Base-by-base conservation (phyloP, 2,888 invertebrate genomes). In the Volucella inanis region DNA sequence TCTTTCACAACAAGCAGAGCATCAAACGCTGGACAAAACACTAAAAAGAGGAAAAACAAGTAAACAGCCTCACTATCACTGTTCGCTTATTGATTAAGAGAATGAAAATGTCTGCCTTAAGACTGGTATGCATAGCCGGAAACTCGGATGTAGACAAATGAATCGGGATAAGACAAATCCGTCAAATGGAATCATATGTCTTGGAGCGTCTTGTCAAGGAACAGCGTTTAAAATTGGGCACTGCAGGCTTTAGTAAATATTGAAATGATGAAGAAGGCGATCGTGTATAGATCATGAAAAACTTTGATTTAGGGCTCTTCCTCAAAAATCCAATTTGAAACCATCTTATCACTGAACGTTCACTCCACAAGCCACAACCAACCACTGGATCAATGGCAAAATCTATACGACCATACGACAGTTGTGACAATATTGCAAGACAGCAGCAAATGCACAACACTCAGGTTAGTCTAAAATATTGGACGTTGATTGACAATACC, bases 361-460 rank as follows among this genome's bases (percentile, higher is more conserved):
- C 2, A 3, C 9, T 45, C n/a, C n/a, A 55, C 22, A 11, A 68
- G 49, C 10, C 59, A 9, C 59, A 72, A 67, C 50, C 78, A 11
- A 64, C 55, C 38, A 54, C 72, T 0, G 18, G 14, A 3, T 59
- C 4, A 8, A 9, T 10, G 3, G 1, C 50, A 41, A 39, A 64
- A 49, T 43, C 47, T 71, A 2, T 31, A 41, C 10, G 89, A 88
- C 3, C 96, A 96, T 89, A 88, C 89, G 3, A 93, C 94, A 1
- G 94, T 98, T 0, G 89, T 89, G 97, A 98, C 90, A 93, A 92
- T n/a, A n/a, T 0, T 98, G 98, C 89, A 93, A 95, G 0, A 39
- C 67, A 10, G 70, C 84, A 14, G 18, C 75, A 6, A 50, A 31
- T 22, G 47, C 75, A 9, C 6, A 74, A 47, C 67, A 45, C 31